phyloP scores from a whole-genome alignment of 1,140 invertebrate species.

The Cydia splendana region DNA sequence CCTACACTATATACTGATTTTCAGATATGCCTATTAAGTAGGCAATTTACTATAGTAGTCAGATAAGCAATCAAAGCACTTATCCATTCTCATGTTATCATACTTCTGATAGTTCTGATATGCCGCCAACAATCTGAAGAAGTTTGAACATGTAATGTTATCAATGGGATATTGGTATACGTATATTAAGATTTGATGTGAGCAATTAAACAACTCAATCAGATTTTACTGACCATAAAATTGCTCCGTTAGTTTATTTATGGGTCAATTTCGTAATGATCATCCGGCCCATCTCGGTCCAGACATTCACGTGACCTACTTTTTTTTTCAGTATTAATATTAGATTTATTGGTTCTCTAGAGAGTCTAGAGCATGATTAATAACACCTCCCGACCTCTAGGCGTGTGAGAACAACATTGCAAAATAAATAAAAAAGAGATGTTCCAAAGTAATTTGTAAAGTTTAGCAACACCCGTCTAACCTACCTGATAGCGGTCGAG shows the following conservation, averaged over 20 bases:
- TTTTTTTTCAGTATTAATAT: neutral
- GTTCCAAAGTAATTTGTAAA: slow-evolving; percentile 62
- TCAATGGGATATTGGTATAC: neutral
- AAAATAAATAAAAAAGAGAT: slow-evolving; percentile 48
- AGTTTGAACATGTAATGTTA: neutral
- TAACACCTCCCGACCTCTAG: neutral
- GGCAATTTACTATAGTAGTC: slow-evolving; percentile 8
- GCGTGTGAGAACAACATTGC: slow-evolving; percentile 1
- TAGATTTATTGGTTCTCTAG: neutral
- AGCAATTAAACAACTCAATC: neutral
- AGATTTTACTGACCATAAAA: slow-evolving; percentile 22
- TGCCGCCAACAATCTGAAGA: slow-evolving; percentile 8
- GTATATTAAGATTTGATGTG: neutral
- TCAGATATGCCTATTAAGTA: neutral
- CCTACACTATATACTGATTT: neutral
- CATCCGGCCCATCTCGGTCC: too few relatives aligned
- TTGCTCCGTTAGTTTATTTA: neutral
- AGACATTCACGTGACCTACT: neutral
- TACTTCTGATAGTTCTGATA: neutral
- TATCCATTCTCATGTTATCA: slow-evolving; percentile 19
- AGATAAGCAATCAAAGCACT: neutral
- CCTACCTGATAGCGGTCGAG: slow-evolving; percentile 63
- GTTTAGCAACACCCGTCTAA: slow-evolving; percentile 65
- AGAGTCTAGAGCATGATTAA: neutral
- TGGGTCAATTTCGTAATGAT: neutral